Evolutionary conservation across 2,113 vertebrate species (phyloP).

Genomic region (Zosterops pallidus): DNA sequence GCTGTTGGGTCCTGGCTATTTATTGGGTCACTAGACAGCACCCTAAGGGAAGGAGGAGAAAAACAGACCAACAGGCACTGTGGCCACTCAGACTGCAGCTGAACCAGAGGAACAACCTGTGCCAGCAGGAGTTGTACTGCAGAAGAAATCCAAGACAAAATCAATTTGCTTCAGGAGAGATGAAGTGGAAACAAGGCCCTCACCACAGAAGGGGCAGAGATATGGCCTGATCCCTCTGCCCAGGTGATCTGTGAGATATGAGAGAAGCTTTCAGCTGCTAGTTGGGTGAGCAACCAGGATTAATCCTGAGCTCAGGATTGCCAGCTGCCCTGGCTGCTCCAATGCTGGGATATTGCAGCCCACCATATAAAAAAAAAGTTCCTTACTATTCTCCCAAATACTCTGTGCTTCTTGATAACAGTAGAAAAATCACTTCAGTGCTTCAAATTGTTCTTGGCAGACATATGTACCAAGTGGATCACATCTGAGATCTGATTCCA

Average conservation of each 20-base stretch:
- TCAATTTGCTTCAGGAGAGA: not conserved
- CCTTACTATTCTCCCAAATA: no score
- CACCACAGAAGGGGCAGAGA: not conserved
- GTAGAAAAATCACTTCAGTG: not conserved
- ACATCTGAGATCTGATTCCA: not conserved
- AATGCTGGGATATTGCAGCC: not conserved
- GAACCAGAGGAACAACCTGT: not conserved
- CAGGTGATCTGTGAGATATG: not conserved
- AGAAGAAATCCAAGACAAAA: not conserved
- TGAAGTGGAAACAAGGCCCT: not conserved
- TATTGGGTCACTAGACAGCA: not conserved
- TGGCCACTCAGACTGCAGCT: not conserved
- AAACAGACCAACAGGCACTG: not conserved
- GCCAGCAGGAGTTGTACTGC: not conserved
- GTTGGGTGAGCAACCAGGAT: not conserved
- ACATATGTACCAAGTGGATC: no score
- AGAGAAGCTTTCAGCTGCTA: not conserved
- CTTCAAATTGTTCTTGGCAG: not conserved
- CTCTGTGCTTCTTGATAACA: not conserved
- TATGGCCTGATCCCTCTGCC: not conserved
- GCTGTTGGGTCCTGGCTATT: not conserved
- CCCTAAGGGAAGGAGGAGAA: not conserved
- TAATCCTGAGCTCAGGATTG: no score
- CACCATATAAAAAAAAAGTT: no score
- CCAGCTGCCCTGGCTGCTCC: not conserved